A percentile compares a stretch with the other conserved stretches of the same genome.
Evolutionary conservation across 2,888 invertebrate species (phyloP).

Genomic region (Euplagia quadripunctaria): DNA sequence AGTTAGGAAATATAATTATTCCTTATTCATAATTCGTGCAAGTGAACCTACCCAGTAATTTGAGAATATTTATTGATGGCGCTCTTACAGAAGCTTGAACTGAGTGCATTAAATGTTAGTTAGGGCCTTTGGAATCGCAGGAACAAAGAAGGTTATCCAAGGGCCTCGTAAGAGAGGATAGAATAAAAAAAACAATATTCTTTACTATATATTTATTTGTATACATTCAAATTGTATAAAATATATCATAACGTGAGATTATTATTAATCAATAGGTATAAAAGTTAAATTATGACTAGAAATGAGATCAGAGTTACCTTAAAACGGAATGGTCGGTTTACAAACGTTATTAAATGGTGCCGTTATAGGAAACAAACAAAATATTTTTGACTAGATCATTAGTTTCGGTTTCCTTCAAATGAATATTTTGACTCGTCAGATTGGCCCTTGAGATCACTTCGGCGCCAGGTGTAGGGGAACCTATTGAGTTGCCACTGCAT

Average conservation of each 20-base stretch:
- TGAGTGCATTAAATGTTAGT: too few species aligned
- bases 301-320: slow-evolving; percentile 18
- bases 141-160: too few species aligned
- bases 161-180: background rate
- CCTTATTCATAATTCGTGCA: too few species aligned
- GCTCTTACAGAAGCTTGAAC: too few species aligned
- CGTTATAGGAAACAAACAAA: background rate
- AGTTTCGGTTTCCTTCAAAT: slow-evolving; percentile 38
- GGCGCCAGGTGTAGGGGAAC: slow-evolving; percentile 59
- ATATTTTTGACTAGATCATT: slow-evolving; percentile 4
- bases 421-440: slow-evolving; percentile 34
- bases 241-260: background rate
- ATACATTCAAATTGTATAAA: background rate
- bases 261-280: background rate
- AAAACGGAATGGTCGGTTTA: background rate
- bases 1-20: too few species aligned
- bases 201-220: background rate
- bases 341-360: slow-evolving; percentile 1
- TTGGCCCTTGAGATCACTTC: slow-evolving; percentile 33
- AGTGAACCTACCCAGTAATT: too few species aligned
- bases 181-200: background rate
- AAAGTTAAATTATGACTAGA: slow-evolving; percentile 15
- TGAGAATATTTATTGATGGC: too few species aligned
- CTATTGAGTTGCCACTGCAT: slow-evolving; percentile 61
- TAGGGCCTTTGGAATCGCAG: too few species aligned